Percentiles rank a stretch among this genome's conserved stretches.
These are phyloP conservation scores for Automeris io DNA, from an alignment of 2,888 invertebrate species.

Conservation along the genomic window DNA sequence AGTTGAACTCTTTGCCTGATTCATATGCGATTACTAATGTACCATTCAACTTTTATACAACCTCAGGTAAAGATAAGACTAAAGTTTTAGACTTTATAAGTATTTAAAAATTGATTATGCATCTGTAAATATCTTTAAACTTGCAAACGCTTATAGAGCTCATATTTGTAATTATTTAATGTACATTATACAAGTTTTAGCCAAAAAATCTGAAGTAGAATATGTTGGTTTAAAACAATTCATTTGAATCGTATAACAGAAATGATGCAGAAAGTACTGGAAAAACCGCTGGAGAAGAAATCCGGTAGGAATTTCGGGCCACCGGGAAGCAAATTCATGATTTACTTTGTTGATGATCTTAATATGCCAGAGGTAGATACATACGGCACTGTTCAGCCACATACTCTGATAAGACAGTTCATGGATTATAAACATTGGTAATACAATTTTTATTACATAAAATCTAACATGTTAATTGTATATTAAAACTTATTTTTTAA, in stretches of 20 bases:
- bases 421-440: slow-evolving; percentile 96
- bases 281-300: slow-evolving; percentile 96
- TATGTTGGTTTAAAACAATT: too few relatives aligned
- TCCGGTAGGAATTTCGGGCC: slow-evolving; percentile 96
- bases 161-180: background rate
- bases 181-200: too few relatives aligned
- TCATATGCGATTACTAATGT: slow-evolving; percentile 91
- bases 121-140: too few relatives aligned
- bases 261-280: slow-evolving; percentile 91
- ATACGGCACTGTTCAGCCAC: slow-evolving; percentile 96
- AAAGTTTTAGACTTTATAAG: background rate
- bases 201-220: too few relatives aligned
- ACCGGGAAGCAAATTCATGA: slow-evolving; percentile 92
- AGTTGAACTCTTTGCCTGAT: slow-evolving; percentile 83
- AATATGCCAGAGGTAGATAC: slow-evolving; percentile 98
- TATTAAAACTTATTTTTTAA: background rate
- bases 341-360: slow-evolving; percentile 97
- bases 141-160: background rate
- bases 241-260: slow-evolving; percentile 59
- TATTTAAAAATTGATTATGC: background rate
- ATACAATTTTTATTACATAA: slow-evolving; percentile 7
- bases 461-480: background rate
- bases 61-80: slow-evolving; percentile 77
- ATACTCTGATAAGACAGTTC: slow-evolving; percentile 93
- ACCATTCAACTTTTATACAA: slow-evolving; percentile 96